Evolutionary conservation across 1,140 invertebrate species (phyloP).

Genomic region (Ptiloglossa arizonensis): DNA sequence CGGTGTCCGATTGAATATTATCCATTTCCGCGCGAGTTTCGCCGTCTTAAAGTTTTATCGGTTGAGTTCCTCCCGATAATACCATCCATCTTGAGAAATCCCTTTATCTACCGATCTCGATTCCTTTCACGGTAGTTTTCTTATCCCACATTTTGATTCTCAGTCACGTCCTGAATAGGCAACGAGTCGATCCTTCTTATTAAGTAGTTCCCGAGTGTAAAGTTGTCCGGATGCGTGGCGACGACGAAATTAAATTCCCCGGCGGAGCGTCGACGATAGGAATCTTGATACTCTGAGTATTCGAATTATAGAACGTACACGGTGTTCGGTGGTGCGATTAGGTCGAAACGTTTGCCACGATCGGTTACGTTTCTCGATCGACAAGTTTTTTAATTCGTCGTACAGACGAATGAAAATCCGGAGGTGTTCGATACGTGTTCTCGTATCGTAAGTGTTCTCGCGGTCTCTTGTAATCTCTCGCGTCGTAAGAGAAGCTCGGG

Average conservation of each 20-base stretch:
- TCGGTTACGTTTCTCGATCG: too few relatives aligned
- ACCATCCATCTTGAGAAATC: not conserved
- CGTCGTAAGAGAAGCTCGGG: too few relatives aligned
- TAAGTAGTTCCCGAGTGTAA: not conserved
- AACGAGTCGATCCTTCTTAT: slow-evolving; percentile 14
- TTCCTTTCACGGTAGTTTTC: slow-evolving; percentile 10
- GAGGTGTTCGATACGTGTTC: too few relatives aligned
- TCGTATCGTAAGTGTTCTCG: too few relatives aligned
- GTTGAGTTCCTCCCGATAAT: slow-evolving; percentile 12
- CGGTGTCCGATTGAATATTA: not conserved
- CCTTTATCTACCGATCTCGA: slow-evolving; percentile 4
- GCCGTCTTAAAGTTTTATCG: not conserved
- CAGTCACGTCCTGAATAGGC: slow-evolving; percentile 38
- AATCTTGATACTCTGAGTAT: slow-evolving; percentile 10
- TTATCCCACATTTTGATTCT: slow-evolving; percentile 38
- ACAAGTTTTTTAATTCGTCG: too few relatives aligned
- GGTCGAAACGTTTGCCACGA: too few relatives aligned
- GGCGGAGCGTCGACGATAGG: not conserved
- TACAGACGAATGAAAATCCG: too few relatives aligned
- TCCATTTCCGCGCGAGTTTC: not conserved
- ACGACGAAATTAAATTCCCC: slow-evolving; percentile 28
- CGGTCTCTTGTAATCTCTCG: too few relatives aligned
- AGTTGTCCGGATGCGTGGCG: not conserved
- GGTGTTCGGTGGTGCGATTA: too few relatives aligned
- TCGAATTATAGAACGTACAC: not conserved